Evolutionary conservation across 2,888 invertebrate species (phyloP), one percentile per base, ranked within the genome.

Genomic region (Pyrochroa serraticornis): DNA sequence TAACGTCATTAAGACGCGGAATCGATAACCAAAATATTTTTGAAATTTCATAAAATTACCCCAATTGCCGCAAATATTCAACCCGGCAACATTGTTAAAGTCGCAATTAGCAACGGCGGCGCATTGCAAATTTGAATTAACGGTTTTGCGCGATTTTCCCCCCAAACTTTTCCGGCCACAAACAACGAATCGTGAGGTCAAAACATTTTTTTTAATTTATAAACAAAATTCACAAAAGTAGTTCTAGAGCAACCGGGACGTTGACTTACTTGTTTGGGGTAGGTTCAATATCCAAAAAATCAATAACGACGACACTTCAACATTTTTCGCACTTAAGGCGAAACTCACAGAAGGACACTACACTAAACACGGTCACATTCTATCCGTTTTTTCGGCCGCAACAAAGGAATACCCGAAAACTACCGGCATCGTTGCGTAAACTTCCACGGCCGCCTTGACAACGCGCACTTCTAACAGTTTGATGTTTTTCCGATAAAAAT

Each of bases 221-320:
- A n/a, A n/a, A n/a, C n/a, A n/a, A n/a, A n/a, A n/a, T n/a, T n/a
- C n/a, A n/a, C n/a, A n/a, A n/a, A n/a, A n/a, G n/a, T n/a, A n/a
- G 22, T 22, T 46, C 46, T 33, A 46, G 34, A 57, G 45, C 32
- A 34, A 41, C 41, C 14, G 22, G 10, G 32, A 32, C 32, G 34
- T 31, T 51, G 35, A 57, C 57, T 57, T 57, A 57, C 57, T 42
- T 35, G 50, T 52, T 44, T 22, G 35, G 51, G 57, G 57, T 51
- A 51, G 57, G 56, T 51, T 51, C 51, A 47, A 46, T 57, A 51
- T 46, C 51, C 51, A 32, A 57, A 42, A 57, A 57, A 57, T 57
- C 57, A 57, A 57, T 57, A 57, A 44, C 41, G 31, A 50, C 35
- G 51, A 38, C 44, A 9, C 44, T 6, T 46, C 50, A 37, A 22